Conservation (phyloP, 2,113 vertebrate species). For the Chascanopsetta lugubris region DNA sequence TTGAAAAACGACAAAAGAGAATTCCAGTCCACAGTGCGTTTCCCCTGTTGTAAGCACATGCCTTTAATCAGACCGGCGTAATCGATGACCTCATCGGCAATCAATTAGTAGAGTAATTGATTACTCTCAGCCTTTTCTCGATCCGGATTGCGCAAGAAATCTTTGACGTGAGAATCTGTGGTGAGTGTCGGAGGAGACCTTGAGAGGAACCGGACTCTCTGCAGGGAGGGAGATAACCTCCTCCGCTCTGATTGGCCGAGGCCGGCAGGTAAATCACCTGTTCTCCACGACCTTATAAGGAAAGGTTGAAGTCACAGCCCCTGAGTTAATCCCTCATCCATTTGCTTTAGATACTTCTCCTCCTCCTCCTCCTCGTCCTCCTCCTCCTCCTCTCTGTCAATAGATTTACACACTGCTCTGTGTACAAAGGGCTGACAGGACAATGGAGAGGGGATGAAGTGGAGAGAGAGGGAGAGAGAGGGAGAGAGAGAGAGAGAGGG, state of each 20-base stretch:
- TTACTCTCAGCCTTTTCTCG: no score
- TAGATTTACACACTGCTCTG: neutral
- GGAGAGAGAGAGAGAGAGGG: no score
- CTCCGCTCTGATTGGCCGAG: constrained; percentile 47
- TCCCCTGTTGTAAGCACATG: no score
- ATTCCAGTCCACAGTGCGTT: no score
- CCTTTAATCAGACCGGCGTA: no score
- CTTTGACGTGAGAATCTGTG: constrained; percentile 32
- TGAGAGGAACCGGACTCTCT: constrained; percentile 3
- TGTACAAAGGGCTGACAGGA: neutral
- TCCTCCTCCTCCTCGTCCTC: neutral
- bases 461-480: neutral
- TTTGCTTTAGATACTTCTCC: neutral
- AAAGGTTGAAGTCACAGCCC: constrained; percentile 12
- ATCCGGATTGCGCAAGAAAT: no score
- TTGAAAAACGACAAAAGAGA: no score
- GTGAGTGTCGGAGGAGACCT: neutral
- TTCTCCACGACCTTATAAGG: constrained; percentile 58
- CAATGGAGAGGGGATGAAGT: neutral
- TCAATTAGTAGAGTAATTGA: no score
- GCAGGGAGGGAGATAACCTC: constrained; percentile 28
- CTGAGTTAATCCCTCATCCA: constrained; percentile 22
- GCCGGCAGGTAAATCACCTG: constrained; percentile 52
- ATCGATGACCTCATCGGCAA: no score
- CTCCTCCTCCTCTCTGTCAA: neutral